A percentile compares a stretch with the other conserved stretches of the same genome.
Conservation (phyloP, 2,113 vertebrate species). For the Petrocephalus microphthalmus region DNA sequence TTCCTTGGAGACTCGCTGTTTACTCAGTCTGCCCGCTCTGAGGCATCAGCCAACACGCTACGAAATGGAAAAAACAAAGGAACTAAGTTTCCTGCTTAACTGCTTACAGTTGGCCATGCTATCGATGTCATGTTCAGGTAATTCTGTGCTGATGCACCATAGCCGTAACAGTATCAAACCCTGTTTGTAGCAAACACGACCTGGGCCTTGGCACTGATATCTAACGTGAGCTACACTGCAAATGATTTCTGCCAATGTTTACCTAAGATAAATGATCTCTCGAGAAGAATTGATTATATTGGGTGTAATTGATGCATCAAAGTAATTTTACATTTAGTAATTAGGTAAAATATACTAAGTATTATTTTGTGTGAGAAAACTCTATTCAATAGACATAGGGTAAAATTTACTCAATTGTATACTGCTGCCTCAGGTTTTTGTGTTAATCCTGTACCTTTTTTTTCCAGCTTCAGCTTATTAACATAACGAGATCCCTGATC, state of each 20-base stretch:
- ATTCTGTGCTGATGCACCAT: background rate
- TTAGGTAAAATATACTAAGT: background rate
- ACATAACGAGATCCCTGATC: background rate
- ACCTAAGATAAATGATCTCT: background rate
- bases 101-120: background rate
- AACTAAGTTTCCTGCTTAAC: background rate
- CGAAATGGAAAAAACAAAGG: background rate
- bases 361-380: background rate
- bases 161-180: background rate
- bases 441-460: background rate
- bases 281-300: background rate
- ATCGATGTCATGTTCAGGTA: background rate
- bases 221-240: background rate
- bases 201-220: background rate
- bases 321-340: background rate
- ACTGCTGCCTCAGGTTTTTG: background rate
- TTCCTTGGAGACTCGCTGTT: conserved; percentile 10
- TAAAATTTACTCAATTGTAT: background rate
- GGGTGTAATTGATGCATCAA: background rate
- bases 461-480: background rate
- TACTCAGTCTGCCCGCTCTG: background rate
- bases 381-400: background rate
- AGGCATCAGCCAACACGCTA: background rate
- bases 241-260: background rate
- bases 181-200: background rate